These are phyloP conservation scores for Romanomermis culicivorax DNA, from an alignment of 2,888 invertebrate genomes.

Conservation along the genomic window DNA sequence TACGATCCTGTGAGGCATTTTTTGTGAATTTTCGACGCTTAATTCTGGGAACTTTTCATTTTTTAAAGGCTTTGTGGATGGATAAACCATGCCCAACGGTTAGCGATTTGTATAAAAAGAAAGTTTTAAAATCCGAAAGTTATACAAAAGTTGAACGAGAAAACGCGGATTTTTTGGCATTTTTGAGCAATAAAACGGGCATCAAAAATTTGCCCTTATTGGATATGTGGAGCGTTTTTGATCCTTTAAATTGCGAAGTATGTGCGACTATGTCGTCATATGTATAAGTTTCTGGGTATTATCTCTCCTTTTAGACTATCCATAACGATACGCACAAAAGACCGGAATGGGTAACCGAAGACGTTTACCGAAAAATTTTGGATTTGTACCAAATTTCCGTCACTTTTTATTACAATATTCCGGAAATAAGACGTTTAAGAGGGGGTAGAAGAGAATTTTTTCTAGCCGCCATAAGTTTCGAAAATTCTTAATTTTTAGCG, in stretches of 20 bases:
- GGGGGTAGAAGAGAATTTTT: too few species aligned
- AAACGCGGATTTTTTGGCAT: constrained; percentile 15
- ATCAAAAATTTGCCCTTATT: constrained; percentile 14
- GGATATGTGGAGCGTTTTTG: constrained; percentile 20
- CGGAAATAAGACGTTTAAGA: constrained; percentile 17
- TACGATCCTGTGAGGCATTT: constrained; percentile 33
- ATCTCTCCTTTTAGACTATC: background rate
- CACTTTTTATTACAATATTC: constrained; percentile 17
- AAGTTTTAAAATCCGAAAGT: constrained; percentile 12
- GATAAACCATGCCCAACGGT: constrained; percentile 48
- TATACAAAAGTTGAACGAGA: constrained; percentile 13
- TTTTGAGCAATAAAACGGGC: constrained; percentile 17
- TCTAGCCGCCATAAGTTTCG: too few species aligned
- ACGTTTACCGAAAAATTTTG: constrained; percentile 15
- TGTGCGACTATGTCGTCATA: too few species aligned
- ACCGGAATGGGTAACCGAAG: constrained; percentile 22
- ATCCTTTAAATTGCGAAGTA: constrained; percentile 20
- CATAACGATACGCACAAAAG: constrained; percentile 10
- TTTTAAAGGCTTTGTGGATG: constrained; percentile 43
- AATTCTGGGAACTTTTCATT: too few species aligned
- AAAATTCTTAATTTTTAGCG: constrained; percentile 14
- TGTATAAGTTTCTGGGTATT: too few species aligned
- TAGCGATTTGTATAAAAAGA: constrained; percentile 36
- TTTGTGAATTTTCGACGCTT: background rate
- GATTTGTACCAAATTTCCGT: constrained; percentile 18